Evolutionary conservation across 2,113 vertebrate genomes (phyloP), one percentile per base, ranked within the genome.

Genomic region (Hemiscyllium ocellatum): DNA sequence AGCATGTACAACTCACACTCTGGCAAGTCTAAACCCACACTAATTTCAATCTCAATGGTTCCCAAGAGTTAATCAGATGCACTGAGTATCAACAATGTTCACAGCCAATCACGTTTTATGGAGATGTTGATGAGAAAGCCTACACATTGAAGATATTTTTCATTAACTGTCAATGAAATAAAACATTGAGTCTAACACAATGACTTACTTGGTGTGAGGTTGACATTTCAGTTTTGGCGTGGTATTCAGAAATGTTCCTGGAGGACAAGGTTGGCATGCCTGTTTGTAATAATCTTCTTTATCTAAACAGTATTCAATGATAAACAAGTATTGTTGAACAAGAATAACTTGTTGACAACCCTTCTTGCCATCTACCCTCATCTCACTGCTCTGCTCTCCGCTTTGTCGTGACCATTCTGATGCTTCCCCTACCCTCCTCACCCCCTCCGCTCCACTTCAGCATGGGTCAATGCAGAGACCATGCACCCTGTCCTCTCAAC

Each of bases 141-240:
- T 20, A 15, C 17, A 19, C 1, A 42, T 37, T 20, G 37, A 37
- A 42, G 37, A 83, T n/a, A 83, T 83, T 83, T 37, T 83, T 37
- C 78, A 42, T 19, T 37, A 37, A 37, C n/a, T n/a, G n/a, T 20
- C 37, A 15, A 83, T 42, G n/a, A n/a, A n/a, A 42, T 20, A 42
- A 37, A 65, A n/a, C 12, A n/a, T 17, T 1, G 37, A 83, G 19
- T 83, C 2, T 17, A 42, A 83, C n/a, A 42, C 37, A 83, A 83
- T 37, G 12, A 90, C 87, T 90, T 90, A 90, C 87, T 90, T 90
- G 50, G 87, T 90, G 52, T 90, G 87, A 90, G 26, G 52, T 29
- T 90, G 87, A 61, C 87, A 90, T 15, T 29, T 29, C 56, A 33
- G 26, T 33, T 22, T 17, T 33, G 33, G 10, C 4, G 52, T 61